Conservation (phyloP, 2,797 vertebrate genomes). For the Megaceryle alcyon region DNA sequence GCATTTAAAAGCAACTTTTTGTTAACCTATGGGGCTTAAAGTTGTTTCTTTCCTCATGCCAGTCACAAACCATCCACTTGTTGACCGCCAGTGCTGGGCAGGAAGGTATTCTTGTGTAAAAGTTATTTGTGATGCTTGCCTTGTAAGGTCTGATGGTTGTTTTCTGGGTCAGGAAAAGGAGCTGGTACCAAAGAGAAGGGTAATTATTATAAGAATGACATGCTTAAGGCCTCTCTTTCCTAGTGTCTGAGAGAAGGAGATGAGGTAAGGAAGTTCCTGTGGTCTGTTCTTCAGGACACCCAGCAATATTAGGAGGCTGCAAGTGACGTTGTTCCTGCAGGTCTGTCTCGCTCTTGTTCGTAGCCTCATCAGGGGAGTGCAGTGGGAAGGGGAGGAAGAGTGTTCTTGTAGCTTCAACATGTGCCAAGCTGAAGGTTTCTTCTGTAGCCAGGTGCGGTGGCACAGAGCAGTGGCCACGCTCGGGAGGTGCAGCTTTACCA, state of each 20-base stretch:
- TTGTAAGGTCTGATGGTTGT: background rate
- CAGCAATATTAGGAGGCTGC: rapidly evolving
- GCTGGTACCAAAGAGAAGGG: background rate
- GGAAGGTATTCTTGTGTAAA: background rate
- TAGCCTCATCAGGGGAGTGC: rapidly evolving
- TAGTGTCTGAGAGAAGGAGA: background rate
- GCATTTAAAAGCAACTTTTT: background rate
- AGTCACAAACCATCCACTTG: background rate
- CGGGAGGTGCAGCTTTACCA: rapidly evolving
- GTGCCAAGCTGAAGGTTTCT: rapidly evolving
- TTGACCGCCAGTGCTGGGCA: background rate
- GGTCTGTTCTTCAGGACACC: background rate
- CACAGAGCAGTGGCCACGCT: rapidly evolving
- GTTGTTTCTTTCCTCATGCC: background rate
- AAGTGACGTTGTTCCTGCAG: background rate
- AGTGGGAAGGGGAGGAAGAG: background rate
- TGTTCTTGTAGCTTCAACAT: background rate
- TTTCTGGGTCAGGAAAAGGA: background rate
- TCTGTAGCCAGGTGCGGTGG: rapidly evolving
- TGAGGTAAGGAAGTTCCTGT: background rate
- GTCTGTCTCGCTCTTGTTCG: background rate
- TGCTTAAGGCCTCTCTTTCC: background rate
- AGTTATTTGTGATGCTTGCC: background rate
- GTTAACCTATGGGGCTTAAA: background rate
- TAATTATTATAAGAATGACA: background rate